Evolutionary conservation across 1,140 invertebrate genomes (phyloP).

Genomic region (Caenorhabditis remanei): DNA sequence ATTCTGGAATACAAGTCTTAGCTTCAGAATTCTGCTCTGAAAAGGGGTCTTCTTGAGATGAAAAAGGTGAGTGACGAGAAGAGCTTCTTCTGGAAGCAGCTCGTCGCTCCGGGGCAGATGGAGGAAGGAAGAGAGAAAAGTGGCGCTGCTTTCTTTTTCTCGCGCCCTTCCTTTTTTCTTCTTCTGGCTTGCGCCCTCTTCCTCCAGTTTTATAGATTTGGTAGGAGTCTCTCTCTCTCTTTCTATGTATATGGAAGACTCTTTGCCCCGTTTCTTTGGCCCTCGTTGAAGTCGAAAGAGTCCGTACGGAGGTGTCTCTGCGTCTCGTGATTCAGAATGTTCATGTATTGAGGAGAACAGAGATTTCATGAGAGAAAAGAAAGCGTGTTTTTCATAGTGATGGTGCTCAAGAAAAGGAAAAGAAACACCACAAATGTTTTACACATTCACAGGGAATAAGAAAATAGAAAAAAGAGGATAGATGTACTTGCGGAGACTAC

Average conservation of each 20-base stretch:
- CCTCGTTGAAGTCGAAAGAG: background rate
- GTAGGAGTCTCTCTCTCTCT: slow-evolving; percentile 9
- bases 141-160: slow-evolving; percentile 40
- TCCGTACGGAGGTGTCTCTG: slow-evolving; percentile 19
- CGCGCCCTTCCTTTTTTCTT: slow-evolving; percentile 17
- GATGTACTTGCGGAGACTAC: slow-evolving; percentile 13
- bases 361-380: background rate
- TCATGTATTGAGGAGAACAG: slow-evolving; percentile 13
- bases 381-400: background rate
- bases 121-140: slow-evolving; percentile 16
- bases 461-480: background rate
- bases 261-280: slow-evolving; percentile 22
- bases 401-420: background rate
- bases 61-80: slow-evolving; percentile 3
- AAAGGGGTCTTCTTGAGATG: background rate
- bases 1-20: slow-evolving; percentile 45
- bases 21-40: slow-evolving; percentile 45
- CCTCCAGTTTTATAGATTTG: slow-evolving; percentile 54
- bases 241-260: slow-evolving; percentile 8
- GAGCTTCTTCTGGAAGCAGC: slow-evolving; percentile 15
- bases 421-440: background rate
- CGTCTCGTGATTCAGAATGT: background rate
- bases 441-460: background rate
- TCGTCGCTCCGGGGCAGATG: slow-evolving; percentile 29
- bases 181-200: slow-evolving; percentile 15